A percentile compares a stretch with the other conserved stretches of the same genome.
phyloP scores from a whole-genome alignment of 1,140 invertebrate genomes.

The Zaprionus capensis region DNA sequence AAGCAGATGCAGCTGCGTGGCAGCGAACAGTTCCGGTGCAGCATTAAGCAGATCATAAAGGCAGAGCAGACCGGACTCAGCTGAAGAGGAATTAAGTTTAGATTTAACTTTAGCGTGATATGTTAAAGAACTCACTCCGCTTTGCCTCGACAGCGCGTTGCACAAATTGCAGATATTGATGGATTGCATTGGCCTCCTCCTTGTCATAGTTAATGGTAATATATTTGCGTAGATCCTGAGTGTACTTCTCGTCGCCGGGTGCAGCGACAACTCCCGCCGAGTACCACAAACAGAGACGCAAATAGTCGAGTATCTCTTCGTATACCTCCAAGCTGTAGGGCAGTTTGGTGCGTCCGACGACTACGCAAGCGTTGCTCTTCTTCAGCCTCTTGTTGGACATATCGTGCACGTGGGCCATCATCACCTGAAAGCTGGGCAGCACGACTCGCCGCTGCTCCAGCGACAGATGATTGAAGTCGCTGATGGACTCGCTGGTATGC shows the following conservation, averaged over 20 bases:
- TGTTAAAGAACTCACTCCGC: slow-evolving; percentile 57
- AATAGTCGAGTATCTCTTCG: slow-evolving; percentile 90
- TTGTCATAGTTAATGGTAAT: slow-evolving; percentile 69
- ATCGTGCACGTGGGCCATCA: slow-evolving; percentile 82
- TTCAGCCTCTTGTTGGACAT: slow-evolving; percentile 83
- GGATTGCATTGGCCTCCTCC: slow-evolving; percentile 69
- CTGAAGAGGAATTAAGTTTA: slow-evolving; percentile 29
- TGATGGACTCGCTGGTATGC: slow-evolving; percentile 52
- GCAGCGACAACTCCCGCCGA: slow-evolving; percentile 83
- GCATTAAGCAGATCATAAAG: slow-evolving; percentile 81
- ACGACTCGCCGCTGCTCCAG: slow-evolving; percentile 77
- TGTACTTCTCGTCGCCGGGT: slow-evolving; percentile 79
- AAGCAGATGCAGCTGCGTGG: slow-evolving; percentile 70
- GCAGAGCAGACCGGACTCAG: slow-evolving; percentile 72
- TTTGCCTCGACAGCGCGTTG: slow-evolving; percentile 80
- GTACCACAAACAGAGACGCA: slow-evolving; percentile 89
- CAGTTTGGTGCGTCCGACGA: slow-evolving; percentile 87
- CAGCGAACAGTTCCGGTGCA: slow-evolving; percentile 70
- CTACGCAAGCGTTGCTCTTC: slow-evolving; percentile 84
- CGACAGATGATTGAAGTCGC: slow-evolving; percentile 75
- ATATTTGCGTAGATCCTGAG: slow-evolving; percentile 65
- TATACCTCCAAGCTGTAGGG: slow-evolving; percentile 88
- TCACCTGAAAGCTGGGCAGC: slow-evolving; percentile 81
- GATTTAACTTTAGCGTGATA: background rate
- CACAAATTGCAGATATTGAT: slow-evolving; percentile 82